These are phyloP conservation scores for Geopemphigus sp. DNA, from an alignment of 1,140 invertebrate genomes.

Conservation along the genomic window DNA sequence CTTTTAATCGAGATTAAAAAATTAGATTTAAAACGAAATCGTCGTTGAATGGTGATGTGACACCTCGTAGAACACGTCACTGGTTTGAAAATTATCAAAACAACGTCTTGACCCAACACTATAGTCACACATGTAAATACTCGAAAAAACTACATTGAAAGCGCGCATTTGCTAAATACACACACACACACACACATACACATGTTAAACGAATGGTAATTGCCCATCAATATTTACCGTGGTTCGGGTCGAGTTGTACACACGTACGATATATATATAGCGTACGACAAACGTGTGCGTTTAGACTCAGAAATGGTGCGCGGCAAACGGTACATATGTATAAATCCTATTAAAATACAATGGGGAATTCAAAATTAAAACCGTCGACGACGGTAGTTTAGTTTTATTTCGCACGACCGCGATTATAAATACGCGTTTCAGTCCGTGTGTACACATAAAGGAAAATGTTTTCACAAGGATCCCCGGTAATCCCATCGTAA, in stretches of 20 bases:
- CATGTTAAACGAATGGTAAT: not conserved
- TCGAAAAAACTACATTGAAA: not conserved
- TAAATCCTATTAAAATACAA: not conserved
- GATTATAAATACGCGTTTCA: not conserved
- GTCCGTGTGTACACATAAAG: not conserved
- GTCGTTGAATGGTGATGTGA: too few relatives aligned
- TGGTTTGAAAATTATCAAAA: too few relatives aligned
- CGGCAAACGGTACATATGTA: not conserved
- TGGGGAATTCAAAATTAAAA: not conserved
- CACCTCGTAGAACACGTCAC: too few relatives aligned
- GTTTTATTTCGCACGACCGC: not conserved
- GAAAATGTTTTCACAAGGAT: too few relatives aligned
- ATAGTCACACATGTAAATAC: not conserved
- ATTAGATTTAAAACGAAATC: too few relatives aligned
- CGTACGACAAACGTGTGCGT: not conserved
- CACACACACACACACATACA: not conserved
- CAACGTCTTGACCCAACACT: too few relatives aligned
- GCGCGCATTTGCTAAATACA: not conserved
- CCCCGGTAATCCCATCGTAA: too few relatives aligned
- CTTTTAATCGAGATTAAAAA: too few relatives aligned
- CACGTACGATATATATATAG: too few relatives aligned
- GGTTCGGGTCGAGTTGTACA: not conserved
- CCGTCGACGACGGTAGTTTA: not conserved
- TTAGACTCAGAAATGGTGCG: too few relatives aligned
- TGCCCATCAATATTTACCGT: not conserved